These are phyloP conservation scores for Drosophila stalkeri DNA, from an alignment of 2,888 invertebrate genomes.

Conservation along the genomic window DNA sequence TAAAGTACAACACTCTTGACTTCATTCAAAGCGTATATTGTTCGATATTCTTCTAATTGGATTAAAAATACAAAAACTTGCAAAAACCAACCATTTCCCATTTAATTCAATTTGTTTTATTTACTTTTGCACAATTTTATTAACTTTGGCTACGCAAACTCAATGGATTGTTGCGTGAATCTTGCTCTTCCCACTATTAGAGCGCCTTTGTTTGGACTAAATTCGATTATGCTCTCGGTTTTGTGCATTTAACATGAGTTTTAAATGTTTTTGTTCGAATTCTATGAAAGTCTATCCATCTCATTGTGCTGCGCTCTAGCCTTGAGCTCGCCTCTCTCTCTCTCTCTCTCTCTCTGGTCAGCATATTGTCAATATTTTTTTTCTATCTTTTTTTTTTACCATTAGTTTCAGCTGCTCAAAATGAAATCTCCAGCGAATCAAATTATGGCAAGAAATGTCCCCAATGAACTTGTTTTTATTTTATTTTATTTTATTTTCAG, in stretches of 20 bases:
- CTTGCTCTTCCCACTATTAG: slow-evolving; percentile 8
- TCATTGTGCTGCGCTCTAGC: slow-evolving; percentile 10
- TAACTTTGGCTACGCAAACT: background rate
- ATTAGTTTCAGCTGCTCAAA: background rate
- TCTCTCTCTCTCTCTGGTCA: background rate
- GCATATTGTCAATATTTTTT: background rate
- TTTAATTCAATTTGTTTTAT: slow-evolving; percentile 10
- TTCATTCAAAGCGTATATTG: slow-evolving; percentile 1
- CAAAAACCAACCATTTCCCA: slow-evolving; percentile 7
- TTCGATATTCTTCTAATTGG: slow-evolving; percentile 12
- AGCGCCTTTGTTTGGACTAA: slow-evolving; percentile 8
- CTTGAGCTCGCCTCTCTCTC: background rate
- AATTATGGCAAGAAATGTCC: background rate
- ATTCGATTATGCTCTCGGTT: slow-evolving; percentile 38
- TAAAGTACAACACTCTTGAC: background rate
- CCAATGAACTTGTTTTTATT: background rate
- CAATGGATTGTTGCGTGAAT: slow-evolving; percentile 1
- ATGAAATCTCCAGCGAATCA: background rate
- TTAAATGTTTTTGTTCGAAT: slow-evolving; percentile 6
- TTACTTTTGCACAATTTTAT: slow-evolving; percentile 8
- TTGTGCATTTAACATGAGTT: slow-evolving; percentile 13
- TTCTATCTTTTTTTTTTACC: background rate
- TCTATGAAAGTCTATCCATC: slow-evolving; percentile 16
- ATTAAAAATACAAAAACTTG: slow-evolving; percentile 11
- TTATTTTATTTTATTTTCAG: background rate